Base-by-base conservation (phyloP, 2,888 invertebrate species). In the Rhingia campestris region DNA sequence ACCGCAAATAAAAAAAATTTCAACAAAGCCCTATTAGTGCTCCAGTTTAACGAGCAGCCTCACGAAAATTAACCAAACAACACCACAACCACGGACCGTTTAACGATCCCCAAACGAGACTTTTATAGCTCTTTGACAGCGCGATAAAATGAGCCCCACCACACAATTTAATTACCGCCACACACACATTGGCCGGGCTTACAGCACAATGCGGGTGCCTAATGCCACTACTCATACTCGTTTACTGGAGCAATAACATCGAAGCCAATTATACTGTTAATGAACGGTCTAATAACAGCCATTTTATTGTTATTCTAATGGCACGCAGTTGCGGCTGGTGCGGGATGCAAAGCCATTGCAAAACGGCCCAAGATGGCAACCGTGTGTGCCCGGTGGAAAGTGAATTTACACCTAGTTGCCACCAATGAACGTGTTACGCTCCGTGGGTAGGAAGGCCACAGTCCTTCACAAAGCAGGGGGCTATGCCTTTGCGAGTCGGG, bases 151-250 rank as follows among this genome's bases (percentile, higher is more conserved):
- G 22, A 2, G 66, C 76, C 74, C 76, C 74, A 75, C 84, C 81
- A 74, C 76, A 73, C 70, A 70, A 86, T 86, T 86, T 81, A 86
- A 86, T 86, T 86, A 85, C 64, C 85, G 61, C 79, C 66, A 67
- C 70, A 70, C 70, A 70, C 63, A 61, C 75, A 75, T 58, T 58
- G 58, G 58, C 49, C 58, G 49, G 66, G 4, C 53, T 41, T 37
- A 45, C 37, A 47, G 12, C 37, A 43, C 53, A 69, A 49, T 49
- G 49, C 49, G 49, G 22, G 22, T 22, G 22, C 22, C 22, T 22
- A 22, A 49, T 5, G 7, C 14, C 61, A 63, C 35, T 67, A 61
- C 35, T 61, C 54, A 58, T 66, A 54, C 54, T 14, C 56, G 41
- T 47, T 41, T 53, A 33, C 30, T 37, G 63, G 32, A 41, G 74